Conservation (phyloP, 2,113 vertebrate species). For the Fulmarus glacialis region DNA sequence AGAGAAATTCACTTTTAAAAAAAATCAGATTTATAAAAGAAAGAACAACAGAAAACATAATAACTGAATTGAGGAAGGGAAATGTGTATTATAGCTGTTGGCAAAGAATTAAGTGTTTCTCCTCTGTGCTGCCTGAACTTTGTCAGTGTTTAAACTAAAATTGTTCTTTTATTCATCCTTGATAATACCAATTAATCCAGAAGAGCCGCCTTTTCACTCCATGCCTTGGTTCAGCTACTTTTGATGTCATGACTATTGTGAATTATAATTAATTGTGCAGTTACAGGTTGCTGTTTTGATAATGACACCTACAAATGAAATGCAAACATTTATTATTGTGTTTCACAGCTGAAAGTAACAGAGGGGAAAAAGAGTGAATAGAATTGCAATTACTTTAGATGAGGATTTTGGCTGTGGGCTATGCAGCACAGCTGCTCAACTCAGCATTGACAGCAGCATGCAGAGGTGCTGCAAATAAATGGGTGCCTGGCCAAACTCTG, state of each 20-base stretch:
- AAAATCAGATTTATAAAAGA: not conserved
- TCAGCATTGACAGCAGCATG: not conserved
- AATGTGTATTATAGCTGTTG: not conserved
- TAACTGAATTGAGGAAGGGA: not conserved
- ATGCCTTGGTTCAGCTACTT: conserved; percentile 13
- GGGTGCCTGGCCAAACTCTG: not conserved
- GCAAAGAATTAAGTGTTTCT: not conserved
- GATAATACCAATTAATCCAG: not conserved
- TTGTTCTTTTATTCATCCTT: not conserved
- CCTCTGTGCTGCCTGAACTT: not conserved
- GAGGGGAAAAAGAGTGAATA: not conserved
- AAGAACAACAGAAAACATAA: not conserved
- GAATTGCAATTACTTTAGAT: not conserved
- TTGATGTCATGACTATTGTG: conserved; percentile 1
- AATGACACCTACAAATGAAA: conserved; percentile 67
- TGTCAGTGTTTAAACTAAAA: not conserved
- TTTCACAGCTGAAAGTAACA: not conserved
- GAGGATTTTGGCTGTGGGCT: not conserved
- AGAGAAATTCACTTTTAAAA: not conserved
- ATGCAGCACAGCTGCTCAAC: not conserved
- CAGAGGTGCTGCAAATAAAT: not conserved
- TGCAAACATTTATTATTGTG: conserved; percentile 35
- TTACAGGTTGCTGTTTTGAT: conserved; percentile 82
- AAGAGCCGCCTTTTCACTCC: not conserved
- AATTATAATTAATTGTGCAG: conserved; percentile 65